Evolutionary conservation across 2,888 invertebrate species (phyloP).

Genomic region (Lamellibrachia columna): DNA sequence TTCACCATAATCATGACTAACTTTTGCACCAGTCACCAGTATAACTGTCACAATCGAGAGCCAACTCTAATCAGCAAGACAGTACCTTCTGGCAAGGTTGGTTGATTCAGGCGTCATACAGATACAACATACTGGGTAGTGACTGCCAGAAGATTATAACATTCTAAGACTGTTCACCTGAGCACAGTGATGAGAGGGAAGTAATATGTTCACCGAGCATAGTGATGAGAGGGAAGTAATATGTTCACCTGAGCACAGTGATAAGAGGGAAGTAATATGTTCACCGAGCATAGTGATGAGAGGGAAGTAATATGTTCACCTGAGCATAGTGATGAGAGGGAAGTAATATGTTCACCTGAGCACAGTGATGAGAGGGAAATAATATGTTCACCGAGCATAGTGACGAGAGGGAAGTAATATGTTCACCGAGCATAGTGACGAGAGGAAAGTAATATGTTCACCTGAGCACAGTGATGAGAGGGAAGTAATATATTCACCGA

Average conservation of each 20-base stretch:
- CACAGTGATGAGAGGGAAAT: neutral
- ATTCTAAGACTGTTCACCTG: neutral
- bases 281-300: neutral
- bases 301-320: neutral
- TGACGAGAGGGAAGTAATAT: neutral
- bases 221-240: neutral
- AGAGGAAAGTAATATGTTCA: neutral
- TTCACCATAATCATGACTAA: too few relatives aligned
- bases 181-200: neutral
- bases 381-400: neutral
- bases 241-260: neutral
- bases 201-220: constrained; percentile 11
- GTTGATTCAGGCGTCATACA: too few relatives aligned
- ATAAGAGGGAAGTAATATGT: neutral
- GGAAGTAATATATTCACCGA: neutral
- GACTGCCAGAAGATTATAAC: too few relatives aligned
- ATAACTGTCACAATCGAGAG: too few relatives aligned
- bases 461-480: neutral
- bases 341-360: constrained; percentile 4
- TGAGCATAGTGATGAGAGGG: neutral
- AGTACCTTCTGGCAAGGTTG: too few relatives aligned
- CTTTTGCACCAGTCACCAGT: too few relatives aligned
- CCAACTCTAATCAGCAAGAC: too few relatives aligned
- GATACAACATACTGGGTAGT: too few relatives aligned
- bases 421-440: neutral